A percentile compares a stretch with the other conserved stretches of the same genome.
Evolutionary conservation across 2,797 vertebrate genomes (phyloP).

Genomic region (Pygocentrus nattereri): DNA sequence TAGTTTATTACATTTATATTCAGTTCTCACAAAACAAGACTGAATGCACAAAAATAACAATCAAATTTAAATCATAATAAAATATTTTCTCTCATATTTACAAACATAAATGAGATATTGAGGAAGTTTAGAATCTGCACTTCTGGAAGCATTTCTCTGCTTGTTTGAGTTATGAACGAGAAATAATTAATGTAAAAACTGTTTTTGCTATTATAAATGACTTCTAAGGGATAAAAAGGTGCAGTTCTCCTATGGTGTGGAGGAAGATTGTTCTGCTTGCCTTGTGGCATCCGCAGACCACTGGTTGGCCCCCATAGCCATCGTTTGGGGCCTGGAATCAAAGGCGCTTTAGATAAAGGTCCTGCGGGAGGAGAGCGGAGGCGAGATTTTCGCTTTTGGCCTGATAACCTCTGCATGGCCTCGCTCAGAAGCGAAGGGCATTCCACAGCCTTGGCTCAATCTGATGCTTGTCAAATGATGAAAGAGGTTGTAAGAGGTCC

Average conservation of each 20-base stretch:
- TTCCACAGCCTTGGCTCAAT: conserved; percentile 55
- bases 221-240: background rate
- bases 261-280: background rate
- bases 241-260: background rate
- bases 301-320: conserved; percentile 18
- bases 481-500: conserved; percentile 61
- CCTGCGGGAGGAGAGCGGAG: conserved; percentile 31
- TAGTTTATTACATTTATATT: too few species aligned
- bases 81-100: too few species aligned
- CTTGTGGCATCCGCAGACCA: background rate
- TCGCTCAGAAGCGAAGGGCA: conserved; percentile 42
- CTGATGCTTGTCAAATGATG: conserved; percentile 68
- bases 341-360: conserved; percentile 55
- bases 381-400: conserved; percentile 21
- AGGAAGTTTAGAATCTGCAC: background rate
- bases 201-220: background rate
- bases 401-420: conserved; percentile 43
- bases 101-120: background rate
- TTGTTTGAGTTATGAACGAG: background rate
- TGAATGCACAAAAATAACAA: too few species aligned
- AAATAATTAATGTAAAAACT: background rate
- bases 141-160: background rate
- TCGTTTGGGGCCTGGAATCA: conserved; percentile 32
- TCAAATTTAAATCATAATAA: too few species aligned
- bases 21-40: too few species aligned